These are phyloP conservation scores for Colinus virginianus DNA, from an alignment of 2,113 vertebrate species.

Conservation along the genomic window DNA sequence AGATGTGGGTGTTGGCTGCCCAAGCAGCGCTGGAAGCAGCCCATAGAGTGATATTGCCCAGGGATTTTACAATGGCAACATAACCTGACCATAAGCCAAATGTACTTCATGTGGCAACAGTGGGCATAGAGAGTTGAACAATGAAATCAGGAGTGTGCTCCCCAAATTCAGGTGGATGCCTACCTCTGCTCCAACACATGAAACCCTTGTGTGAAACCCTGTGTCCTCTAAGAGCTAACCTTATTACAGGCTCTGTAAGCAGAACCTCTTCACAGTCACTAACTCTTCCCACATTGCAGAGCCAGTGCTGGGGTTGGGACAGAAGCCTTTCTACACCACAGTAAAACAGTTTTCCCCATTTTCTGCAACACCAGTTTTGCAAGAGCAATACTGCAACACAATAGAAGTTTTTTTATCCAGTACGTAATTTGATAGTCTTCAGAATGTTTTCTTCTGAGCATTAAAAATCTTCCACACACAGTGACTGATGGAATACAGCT, in stretches of 20 bases:
- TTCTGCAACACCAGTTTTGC: not conserved
- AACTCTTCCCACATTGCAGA: not conserved
- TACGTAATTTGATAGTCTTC: not conserved
- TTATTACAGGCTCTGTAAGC: not conserved
- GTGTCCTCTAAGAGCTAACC: not conserved
- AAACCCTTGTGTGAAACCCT: not conserved
- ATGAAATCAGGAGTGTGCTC: not conserved
- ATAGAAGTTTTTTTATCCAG: not conserved
- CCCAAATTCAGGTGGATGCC: not conserved
- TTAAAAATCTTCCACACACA: not conserved
- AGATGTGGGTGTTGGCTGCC: not conserved
- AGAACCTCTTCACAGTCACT: not conserved
- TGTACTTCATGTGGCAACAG: not conserved
- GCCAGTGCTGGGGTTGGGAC: not conserved
- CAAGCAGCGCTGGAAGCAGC: fast-evolving
- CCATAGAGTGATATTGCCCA: not conserved
- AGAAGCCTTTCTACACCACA: not conserved
- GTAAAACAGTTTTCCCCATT: not conserved
- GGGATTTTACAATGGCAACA: not conserved
- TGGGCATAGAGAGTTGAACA: not conserved
- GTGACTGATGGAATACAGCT: not conserved
- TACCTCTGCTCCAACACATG: not conserved
- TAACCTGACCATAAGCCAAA: not conserved
- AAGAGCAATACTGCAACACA: not conserved
- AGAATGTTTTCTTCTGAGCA: not conserved